phyloP scores from a whole-genome alignment of 1,140 invertebrate genomes.

The Calephelis virginiensis region DNA sequence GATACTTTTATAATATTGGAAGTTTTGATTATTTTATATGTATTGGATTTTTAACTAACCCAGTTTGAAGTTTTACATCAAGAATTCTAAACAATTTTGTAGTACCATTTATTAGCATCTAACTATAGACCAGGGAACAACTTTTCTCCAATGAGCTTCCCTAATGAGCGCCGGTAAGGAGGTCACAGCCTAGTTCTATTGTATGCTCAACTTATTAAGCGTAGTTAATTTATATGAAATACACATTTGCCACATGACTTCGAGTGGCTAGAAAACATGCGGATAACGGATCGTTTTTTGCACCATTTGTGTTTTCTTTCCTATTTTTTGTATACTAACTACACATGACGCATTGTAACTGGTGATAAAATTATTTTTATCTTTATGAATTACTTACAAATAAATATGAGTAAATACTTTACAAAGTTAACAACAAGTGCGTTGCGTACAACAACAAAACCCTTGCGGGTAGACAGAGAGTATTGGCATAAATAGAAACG shows the following conservation, averaged over 20 bases:
- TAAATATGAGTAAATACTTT: too few species aligned
- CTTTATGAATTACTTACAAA: too few species aligned
- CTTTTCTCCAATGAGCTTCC: constrained; percentile 20
- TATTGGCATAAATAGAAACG: too few species aligned
- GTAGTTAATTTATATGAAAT: constrained; percentile 3
- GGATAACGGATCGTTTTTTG: neutral
- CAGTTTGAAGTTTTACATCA: neutral
- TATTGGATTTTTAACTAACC: neutral
- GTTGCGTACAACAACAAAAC: too few species aligned
- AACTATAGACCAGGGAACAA: constrained; percentile 17
- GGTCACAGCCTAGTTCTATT: constrained; percentile 19
- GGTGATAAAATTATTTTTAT: too few species aligned
- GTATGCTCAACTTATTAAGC: constrained; percentile 13
- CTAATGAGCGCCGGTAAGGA: constrained; percentile 20
- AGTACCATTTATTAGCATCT: constrained; percentile 5
- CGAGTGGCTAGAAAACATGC: neutral
- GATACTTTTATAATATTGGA: too few species aligned
- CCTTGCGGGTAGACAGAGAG: too few species aligned
- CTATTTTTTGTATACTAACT: neutral
- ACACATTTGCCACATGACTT: neutral
- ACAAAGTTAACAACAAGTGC: too few species aligned
- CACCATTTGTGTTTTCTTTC: neutral
- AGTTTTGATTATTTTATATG: neutral
- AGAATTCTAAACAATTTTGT: constrained; percentile 8
- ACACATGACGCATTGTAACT: too few species aligned